phyloP scores from a whole-genome alignment of 2,797 vertebrate genomes.

The Ispidina lecontei region DNA sequence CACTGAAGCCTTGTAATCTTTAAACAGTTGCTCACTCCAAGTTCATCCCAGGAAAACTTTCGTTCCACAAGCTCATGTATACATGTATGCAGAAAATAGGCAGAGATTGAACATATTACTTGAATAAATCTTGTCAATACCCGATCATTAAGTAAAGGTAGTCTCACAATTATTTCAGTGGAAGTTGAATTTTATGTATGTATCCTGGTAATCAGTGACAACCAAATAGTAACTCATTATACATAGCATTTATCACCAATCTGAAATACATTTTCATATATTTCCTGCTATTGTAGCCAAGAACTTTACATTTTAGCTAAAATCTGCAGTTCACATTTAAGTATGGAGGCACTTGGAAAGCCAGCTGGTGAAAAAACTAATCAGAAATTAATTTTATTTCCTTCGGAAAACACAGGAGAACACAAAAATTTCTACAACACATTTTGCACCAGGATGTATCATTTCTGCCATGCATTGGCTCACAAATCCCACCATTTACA shows the following conservation, averaged over 20 bases:
- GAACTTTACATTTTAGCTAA: background rate
- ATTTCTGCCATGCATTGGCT: background rate
- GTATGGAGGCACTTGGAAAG: background rate
- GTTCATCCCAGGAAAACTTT: background rate
- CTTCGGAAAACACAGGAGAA: background rate
- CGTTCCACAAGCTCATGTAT: background rate
- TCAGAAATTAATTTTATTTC: background rate
- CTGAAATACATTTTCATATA: background rate
- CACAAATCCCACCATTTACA: background rate
- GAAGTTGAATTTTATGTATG: background rate
- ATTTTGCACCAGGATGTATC: background rate
- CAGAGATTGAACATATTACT: background rate
- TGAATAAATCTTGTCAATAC: background rate
- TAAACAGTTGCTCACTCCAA: background rate
- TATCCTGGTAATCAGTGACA: background rate
- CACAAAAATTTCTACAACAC: background rate
- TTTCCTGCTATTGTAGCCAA: background rate
- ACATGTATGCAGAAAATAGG: background rate
- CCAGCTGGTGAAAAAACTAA: background rate
- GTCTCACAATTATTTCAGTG: background rate
- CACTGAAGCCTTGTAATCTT: background rate
- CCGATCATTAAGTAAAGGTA: background rate
- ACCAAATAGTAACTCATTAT: background rate
- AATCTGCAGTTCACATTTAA: background rate
- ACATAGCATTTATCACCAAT: background rate